Percentiles rank a stretch among this genome's conserved stretches.
Conservation (phyloP, 1,140 invertebrate species). For the Ceratoteleas bidentatus region DNA sequence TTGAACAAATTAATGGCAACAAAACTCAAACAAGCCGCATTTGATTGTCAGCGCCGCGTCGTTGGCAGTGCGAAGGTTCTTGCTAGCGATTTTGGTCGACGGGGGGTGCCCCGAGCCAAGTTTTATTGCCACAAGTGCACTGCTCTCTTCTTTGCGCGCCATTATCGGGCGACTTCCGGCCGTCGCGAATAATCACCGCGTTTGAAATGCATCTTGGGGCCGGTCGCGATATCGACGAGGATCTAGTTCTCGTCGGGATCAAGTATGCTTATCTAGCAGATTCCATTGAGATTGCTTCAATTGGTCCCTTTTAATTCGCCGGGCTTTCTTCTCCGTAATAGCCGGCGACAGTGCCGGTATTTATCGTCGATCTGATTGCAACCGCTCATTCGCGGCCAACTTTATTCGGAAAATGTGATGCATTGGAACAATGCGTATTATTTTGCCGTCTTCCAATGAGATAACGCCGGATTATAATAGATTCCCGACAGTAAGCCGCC, state of each 20-base stretch:
- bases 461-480: constrained; percentile 5
- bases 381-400: constrained; percentile 12
- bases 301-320: constrained; percentile 45
- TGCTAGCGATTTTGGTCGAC: constrained; percentile 69
- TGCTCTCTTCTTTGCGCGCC: constrained; percentile 76
- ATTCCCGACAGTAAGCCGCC: not conserved
- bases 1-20: constrained; percentile 13
- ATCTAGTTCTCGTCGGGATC: constrained; percentile 37
- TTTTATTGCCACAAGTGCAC: constrained; percentile 79
- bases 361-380: constrained; percentile 40
- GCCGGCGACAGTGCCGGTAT: constrained; percentile 29
- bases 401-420: constrained; percentile 14
- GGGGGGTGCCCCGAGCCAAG: constrained; percentile 64
- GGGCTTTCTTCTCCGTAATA: constrained; percentile 32
- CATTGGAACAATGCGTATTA: constrained; percentile 30
- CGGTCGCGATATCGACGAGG: constrained; percentile 29
- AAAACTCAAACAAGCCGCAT: constrained; percentile 15
- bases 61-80: constrained; percentile 69
- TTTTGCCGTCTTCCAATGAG: constrained; percentile 2
- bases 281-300: constrained; percentile 57
- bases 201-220: constrained; percentile 70
- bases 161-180: constrained; percentile 74
- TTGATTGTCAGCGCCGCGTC: constrained; percentile 20
- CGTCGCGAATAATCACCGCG: constrained; percentile 68
- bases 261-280: constrained; percentile 51